phyloP scores from a whole-genome alignment of 1,140 invertebrate genomes.

The Reticulitermes speratus region DNA sequence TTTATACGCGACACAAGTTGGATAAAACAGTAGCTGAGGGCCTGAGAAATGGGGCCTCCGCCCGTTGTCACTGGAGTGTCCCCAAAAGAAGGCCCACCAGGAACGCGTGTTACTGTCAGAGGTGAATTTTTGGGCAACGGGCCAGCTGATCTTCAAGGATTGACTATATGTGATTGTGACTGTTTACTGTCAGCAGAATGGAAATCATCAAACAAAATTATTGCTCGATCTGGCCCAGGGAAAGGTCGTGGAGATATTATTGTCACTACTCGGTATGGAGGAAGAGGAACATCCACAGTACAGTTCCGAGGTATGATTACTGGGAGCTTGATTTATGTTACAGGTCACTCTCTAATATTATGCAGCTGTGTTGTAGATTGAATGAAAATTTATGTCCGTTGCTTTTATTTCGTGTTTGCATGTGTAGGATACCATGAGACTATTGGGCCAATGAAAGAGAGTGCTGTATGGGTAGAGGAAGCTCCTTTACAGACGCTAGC shows the following conservation, averaged over 20 bases:
- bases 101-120: constrained; percentile 91
- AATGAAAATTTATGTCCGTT: neutral
- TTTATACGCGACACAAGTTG: too few species aligned
- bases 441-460: constrained; percentile 93
- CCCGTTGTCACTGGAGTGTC: constrained; percentile 95
- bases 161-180: constrained; percentile 94
- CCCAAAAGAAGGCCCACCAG: constrained; percentile 96
- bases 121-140: constrained; percentile 92
- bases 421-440: constrained; percentile 73
- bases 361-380: neutral
- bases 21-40: neutral
- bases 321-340: neutral
- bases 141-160: constrained; percentile 84
- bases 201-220: constrained; percentile 96
- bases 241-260: constrained; percentile 96
- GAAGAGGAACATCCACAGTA: constrained; percentile 90
- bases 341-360: neutral
- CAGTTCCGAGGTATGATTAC: constrained; percentile 76
- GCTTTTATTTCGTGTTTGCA: neutral
- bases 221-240: constrained; percentile 89
- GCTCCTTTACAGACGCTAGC: constrained; percentile 70
- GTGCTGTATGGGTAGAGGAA: constrained; percentile 98
- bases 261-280: constrained; percentile 86
- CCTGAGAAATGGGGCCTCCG: constrained; percentile 52
- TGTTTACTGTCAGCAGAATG: constrained; percentile 95